Percentiles rank a stretch among this genome's conserved stretches.
These are phyloP conservation scores for Cheiracanthium punctorium DNA, from an alignment of 2,888 invertebrate species.

Conservation along the genomic window DNA sequence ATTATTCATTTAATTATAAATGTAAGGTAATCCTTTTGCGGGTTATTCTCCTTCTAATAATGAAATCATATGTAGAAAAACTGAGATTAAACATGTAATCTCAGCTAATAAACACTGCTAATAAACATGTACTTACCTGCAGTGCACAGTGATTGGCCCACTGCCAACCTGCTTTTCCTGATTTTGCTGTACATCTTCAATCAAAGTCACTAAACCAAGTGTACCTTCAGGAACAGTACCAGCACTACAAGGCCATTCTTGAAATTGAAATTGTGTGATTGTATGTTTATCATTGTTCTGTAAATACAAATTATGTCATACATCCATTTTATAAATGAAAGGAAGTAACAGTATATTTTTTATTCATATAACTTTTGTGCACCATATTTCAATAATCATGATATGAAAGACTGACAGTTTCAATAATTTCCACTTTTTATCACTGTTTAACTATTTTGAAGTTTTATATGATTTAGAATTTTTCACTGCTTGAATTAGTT, in stretches of 20 bases:
- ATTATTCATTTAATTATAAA: too few relatives aligned
- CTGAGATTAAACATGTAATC: too few relatives aligned
- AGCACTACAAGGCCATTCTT: conserved; percentile 91
- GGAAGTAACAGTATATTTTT: too few relatives aligned
- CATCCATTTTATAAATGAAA: too few relatives aligned
- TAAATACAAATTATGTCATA: conserved; percentile 30
- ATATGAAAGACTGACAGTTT: neutral
- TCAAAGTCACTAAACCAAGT: conserved; percentile 88
- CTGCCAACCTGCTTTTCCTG: conserved; percentile 75
- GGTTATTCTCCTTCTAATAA: too few relatives aligned
- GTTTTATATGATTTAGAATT: too few relatives aligned
- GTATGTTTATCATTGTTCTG: conserved; percentile 76
- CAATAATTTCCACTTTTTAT: too few relatives aligned
- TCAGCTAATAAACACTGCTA: too few relatives aligned
- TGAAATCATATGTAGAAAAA: too few relatives aligned
- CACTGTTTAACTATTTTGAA: too few relatives aligned
- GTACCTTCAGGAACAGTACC: conserved; percentile 88
- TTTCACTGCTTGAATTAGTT: too few relatives aligned
- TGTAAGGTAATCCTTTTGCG: too few relatives aligned
- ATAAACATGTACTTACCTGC: conserved; percentile 78
- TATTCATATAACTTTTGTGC: neutral
- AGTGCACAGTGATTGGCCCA: conserved; percentile 89
- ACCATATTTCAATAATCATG: neutral
- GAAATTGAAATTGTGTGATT: conserved; percentile 85
- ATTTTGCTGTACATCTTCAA: conserved; percentile 81